phyloP scores from a whole-genome alignment of 2,797 vertebrate genomes.

The Alcedo atthis region DNA sequence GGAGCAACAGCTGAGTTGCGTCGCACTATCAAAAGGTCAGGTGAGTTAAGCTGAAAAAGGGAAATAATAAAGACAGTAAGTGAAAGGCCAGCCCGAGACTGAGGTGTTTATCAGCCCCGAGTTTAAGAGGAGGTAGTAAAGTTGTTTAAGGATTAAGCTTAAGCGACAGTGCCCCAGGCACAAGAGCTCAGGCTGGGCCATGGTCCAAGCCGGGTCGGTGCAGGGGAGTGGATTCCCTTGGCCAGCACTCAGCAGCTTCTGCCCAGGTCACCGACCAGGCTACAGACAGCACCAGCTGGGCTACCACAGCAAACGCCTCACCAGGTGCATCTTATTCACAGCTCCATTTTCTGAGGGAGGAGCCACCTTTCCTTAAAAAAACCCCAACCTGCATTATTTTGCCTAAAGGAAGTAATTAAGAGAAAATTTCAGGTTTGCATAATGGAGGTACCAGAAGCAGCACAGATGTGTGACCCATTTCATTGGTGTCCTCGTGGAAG shows the following conservation, averaged over 20 bases:
- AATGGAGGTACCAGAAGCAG: neutral
- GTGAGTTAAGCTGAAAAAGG: neutral
- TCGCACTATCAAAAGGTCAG: neutral
- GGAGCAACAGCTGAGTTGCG: neutral
- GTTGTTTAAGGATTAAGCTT: neutral
- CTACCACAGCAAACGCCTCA: neutral
- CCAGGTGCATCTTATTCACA: neutral
- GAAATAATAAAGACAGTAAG: neutral
- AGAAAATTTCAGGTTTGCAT: neutral
- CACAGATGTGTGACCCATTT: rapidly evolving
- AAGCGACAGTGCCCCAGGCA: neutral
- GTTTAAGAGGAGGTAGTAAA: neutral
- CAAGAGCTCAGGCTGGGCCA: neutral
- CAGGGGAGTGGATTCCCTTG: rapidly evolving
- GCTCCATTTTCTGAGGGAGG: neutral
- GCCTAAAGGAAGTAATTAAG: neutral
- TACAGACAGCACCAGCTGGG: rapidly evolving
- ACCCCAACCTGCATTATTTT: neutral
- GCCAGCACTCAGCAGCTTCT: neutral
- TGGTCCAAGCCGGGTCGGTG: neutral
- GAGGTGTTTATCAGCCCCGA: neutral
- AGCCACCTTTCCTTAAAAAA: neutral
- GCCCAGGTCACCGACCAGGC: neutral
- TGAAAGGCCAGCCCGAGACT: neutral
- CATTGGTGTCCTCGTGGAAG: neutral